A percentile compares a stretch with the other conserved stretches of the same genome.
These are phyloP conservation scores for Diadophis punctatus DNA, from an alignment of 2,113 vertebrate genomes.

Conservation along the genomic window DNA sequence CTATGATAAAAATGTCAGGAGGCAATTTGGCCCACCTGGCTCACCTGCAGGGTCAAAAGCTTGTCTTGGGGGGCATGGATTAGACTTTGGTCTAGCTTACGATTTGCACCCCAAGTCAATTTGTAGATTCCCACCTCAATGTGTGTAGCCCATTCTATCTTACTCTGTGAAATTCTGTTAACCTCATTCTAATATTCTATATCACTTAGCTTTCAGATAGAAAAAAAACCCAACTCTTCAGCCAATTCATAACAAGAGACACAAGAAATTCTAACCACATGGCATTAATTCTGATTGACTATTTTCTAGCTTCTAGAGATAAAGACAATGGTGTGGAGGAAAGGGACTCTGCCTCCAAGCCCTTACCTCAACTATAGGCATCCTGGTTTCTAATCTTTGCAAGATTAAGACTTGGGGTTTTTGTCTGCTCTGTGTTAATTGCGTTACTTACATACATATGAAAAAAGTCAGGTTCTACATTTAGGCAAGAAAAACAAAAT, in stretches of 20 bases:
- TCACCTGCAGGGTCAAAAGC: conserved; percentile 26
- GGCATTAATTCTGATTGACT: too few relatives aligned
- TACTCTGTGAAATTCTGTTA: neutral
- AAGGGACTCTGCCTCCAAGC: too few relatives aligned
- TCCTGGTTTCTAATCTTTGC: too few relatives aligned
- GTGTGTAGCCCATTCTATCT: neutral
- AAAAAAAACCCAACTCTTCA: neutral
- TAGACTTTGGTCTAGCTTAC: conserved; percentile 21
- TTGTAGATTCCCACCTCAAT: neutral
- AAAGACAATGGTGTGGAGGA: too few relatives aligned
- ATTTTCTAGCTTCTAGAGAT: too few relatives aligned
- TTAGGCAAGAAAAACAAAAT: too few relatives aligned
- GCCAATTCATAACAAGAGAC: neutral
- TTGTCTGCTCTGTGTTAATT: too few relatives aligned
- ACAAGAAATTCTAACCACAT: too few relatives aligned
- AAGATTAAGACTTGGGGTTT: too few relatives aligned
- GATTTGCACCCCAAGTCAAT: neutral
- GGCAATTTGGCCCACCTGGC: conserved; percentile 53
- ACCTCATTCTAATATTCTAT: neutral
- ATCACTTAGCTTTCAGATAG: neutral
- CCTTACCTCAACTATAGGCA: too few relatives aligned
- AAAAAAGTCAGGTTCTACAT: too few relatives aligned
- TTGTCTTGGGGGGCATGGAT: conserved; percentile 19
- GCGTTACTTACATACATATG: too few relatives aligned
- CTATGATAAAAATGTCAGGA: conserved; percentile 50